phyloP scores from a whole-genome alignment of 2,113 vertebrate genomes.

The Epinephelus fuscoguttatus region DNA sequence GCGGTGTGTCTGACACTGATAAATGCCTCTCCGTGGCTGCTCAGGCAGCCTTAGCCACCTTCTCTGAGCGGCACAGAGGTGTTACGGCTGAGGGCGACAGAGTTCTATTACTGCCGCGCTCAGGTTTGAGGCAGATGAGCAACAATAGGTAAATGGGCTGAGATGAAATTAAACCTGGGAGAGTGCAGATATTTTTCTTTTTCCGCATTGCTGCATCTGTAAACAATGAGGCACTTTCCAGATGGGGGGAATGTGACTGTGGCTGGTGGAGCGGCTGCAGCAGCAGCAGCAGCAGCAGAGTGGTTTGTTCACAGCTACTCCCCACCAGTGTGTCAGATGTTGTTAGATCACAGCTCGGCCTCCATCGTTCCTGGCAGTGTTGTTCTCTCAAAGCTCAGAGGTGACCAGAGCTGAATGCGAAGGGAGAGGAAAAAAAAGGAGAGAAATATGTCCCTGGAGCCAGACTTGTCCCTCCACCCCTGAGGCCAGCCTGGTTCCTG shows the following conservation, averaged over 20 bases:
- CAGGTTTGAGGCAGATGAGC: conserved; percentile 64
- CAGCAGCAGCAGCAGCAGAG: conserved; percentile 30
- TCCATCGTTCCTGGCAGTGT: conserved; percentile 71
- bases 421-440: neutral
- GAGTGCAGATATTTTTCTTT: conserved; percentile 59
- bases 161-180: conserved; percentile 65
- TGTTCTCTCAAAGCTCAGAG: conserved; percentile 73
- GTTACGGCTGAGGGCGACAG: conserved; percentile 55
- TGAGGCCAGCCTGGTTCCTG: conserved; percentile 35
- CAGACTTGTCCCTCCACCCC: conserved; percentile 36
- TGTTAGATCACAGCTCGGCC: conserved; percentile 70
- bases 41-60: conserved; percentile 61
- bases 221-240: conserved; percentile 68
- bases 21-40: conserved; percentile 68
- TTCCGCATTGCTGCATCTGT: conserved; percentile 69
- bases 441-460: conserved; percentile 49
- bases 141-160: conserved; percentile 62
- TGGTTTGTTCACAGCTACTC: conserved; percentile 65
- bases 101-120: conserved; percentile 54
- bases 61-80: conserved; percentile 52
- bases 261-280: conserved; percentile 46
- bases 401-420: conserved; percentile 54
- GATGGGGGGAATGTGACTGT: conserved; percentile 34
- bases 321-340: conserved; percentile 71
- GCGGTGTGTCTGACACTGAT: conserved; percentile 74